These are phyloP conservation scores for Colostygia pectinataria DNA, from an alignment of 2,888 invertebrate species.

Conservation along the genomic window DNA sequence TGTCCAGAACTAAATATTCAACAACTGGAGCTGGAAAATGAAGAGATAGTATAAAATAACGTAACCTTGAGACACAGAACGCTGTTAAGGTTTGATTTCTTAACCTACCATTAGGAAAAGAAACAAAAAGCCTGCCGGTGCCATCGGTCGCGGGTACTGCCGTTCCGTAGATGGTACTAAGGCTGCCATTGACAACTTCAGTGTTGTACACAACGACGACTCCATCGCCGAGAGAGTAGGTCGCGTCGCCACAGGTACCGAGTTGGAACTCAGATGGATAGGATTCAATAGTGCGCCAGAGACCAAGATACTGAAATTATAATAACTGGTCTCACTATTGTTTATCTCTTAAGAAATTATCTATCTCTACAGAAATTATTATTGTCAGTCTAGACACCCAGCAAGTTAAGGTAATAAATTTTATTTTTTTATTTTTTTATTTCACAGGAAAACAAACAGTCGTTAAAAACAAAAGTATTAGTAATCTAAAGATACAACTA, in stretches of 20 bases:
- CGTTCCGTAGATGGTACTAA: constrained; percentile 48
- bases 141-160: constrained; percentile 79
- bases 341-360: too few relatives aligned
- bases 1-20: constrained; percentile 84
- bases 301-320: constrained; percentile 41
- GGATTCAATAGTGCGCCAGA: constrained; percentile 59
- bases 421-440: too few relatives aligned
- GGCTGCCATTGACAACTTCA: constrained; percentile 49
- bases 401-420: too few relatives aligned
- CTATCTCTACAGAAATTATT: too few relatives aligned
- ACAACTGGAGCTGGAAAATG: constrained; percentile 21
- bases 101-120: constrained; percentile 17
- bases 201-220: constrained; percentile 52
- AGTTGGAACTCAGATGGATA: constrained; percentile 55
- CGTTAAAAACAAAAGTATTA: too few relatives aligned
- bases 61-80: too few relatives aligned
- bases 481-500: too few relatives aligned
- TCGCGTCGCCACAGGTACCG: constrained; percentile 56
- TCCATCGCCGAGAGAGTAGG: constrained; percentile 42
- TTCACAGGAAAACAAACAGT: too few relatives aligned
- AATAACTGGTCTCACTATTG: too few relatives aligned
- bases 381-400: too few relatives aligned
- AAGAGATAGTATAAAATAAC: too few relatives aligned
- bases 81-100: not conserved
- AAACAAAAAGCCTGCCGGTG: constrained; percentile 73